Conservation (phyloP, 2,113 vertebrate species). For the Hippoglossus stenolepis region DNA sequence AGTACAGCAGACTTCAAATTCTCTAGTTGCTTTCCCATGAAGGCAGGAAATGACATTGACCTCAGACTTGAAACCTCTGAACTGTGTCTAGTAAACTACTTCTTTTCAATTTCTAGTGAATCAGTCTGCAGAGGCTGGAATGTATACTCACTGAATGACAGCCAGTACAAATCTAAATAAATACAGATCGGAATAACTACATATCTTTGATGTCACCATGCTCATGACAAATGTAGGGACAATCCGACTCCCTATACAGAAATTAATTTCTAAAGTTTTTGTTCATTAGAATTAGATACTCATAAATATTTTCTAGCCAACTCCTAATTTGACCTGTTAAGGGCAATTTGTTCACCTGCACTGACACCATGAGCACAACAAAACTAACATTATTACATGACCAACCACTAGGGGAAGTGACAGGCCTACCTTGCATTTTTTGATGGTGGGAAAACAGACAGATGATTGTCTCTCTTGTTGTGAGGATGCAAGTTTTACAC, state of each 20-base stretch:
- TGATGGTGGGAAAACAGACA: not conserved
- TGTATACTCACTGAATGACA: not conserved
- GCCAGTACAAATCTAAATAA: not conserved
- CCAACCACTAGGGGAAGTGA: not conserved
- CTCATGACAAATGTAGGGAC: not conserved
- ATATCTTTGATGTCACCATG: not conserved
- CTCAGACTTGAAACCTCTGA: not conserved
- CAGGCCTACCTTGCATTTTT: not conserved
- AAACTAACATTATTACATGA: not conserved
- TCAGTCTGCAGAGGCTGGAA: not conserved
- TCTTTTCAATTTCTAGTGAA: not conserved
- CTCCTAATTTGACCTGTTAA: not conserved
- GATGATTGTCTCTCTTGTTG: not conserved
- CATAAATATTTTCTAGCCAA: too few relatives aligned
- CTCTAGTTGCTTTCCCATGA: not conserved
- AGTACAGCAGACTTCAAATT: not conserved
- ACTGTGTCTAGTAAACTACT: not conserved
- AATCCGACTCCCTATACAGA: not conserved
- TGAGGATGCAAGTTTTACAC: not conserved
- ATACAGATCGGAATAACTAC: not conserved
- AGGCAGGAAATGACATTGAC: not conserved
- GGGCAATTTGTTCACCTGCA: not conserved
- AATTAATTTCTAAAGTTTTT: not conserved
- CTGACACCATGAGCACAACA: not conserved
- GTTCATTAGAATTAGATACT: not conserved